Evolutionary conservation across 2,888 invertebrate genomes (phyloP), one percentile per base, ranked within the genome.

Genomic region (Leptarthrus brevirostris): DNA sequence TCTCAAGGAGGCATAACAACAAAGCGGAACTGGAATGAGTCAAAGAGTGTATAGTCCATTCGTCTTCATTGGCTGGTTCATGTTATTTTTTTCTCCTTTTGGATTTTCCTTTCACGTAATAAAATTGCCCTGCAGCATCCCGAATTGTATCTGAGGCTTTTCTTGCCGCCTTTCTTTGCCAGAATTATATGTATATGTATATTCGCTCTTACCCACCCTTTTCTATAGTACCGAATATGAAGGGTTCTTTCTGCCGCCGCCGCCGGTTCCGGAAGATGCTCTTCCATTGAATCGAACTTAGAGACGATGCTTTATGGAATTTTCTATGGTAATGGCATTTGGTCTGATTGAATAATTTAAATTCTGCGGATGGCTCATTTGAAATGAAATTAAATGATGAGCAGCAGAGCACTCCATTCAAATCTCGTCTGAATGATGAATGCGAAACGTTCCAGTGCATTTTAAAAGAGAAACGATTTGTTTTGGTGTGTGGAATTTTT

Each of bases 261-360:
- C n/a, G n/a, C n/a, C n/a, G n/a, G n/a, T 20, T 20, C 20, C 6
- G 22, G 18, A 8, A 20, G 22, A 53, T 12, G 18, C 20, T 20
- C 14, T 53, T 53, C 53, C 8, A 18, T 53, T 53, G 53, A 53
- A 53, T 53, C 47, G 47, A 47, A 47, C 16, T 47, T n/a, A 12
- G 72, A 40, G 72, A 54, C 54, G 54, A 44, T 56, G 6, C 6
- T 56, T 72, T 72, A 53, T 47, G 40, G 70, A 70, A 71, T 71
- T 56, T 72, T 40, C 22, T 40, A 71, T 71, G 71, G 36, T 22
- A 56, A 56, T 72, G 22, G 26, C 14, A 56, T 44, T 66, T 40
- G 36, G 56, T 22, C 16, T 36, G 52, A 72, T 56, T 72, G 72
- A 72, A 72, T 54, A 72, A 72, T 24, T 40, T 40, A 44, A 72